Evolutionary conservation across 2,797 vertebrate genomes (phyloP).

Genomic region (Psittacula echo): DNA sequence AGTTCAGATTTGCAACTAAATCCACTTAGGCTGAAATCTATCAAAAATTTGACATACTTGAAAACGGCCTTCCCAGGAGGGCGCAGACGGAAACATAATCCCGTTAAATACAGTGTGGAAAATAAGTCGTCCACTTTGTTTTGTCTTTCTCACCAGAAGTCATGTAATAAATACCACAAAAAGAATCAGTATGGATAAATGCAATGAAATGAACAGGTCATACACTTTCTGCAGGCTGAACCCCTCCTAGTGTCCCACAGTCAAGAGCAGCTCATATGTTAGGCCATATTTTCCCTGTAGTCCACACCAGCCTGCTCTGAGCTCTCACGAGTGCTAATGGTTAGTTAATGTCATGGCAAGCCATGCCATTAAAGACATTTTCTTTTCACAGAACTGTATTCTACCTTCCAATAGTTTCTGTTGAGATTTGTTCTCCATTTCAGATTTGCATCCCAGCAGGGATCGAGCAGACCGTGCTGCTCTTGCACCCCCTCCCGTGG

Average conservation of each 20-base stretch:
- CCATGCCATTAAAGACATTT: background rate
- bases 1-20: constrained; percentile 22
- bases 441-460: background rate
- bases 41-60: background rate
- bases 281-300: background rate
- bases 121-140: constrained; percentile 14
- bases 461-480: background rate
- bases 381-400: background rate
- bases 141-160: constrained; percentile 43
- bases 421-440: background rate
- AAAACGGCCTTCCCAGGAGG: background rate
- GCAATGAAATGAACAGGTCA: background rate
- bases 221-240: background rate
- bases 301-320: background rate
- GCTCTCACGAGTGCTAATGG: background rate
- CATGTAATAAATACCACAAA: constrained; percentile 3
- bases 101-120: background rate
- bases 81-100: background rate
- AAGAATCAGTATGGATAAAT: background rate
- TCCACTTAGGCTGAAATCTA: constrained; percentile 27
- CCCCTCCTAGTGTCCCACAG: background rate
- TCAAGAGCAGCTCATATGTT: background rate
- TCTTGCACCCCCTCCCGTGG: constrained; percentile 68
- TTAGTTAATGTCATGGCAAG: background rate
- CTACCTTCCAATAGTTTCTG: background rate